phyloP scores from a whole-genome alignment of 2,888 invertebrate species.

The Heliconius aoede region DNA sequence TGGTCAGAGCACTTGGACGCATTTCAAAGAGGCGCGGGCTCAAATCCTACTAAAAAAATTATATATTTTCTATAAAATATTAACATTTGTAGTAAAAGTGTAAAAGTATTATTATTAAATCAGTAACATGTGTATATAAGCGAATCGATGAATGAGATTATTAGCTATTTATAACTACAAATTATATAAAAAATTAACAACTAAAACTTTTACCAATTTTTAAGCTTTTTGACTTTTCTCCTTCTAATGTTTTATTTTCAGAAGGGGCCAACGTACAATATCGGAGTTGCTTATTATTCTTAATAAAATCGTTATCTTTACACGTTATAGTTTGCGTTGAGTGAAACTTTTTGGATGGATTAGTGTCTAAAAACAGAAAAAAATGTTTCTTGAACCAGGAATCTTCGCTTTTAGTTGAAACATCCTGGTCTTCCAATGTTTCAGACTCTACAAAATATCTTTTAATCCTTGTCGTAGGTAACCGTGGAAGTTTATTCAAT shows the following conservation, averaged over 20 bases:
- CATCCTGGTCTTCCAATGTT: slow-evolving; percentile 63
- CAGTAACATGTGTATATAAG: background rate
- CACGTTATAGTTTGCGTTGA: slow-evolving; percentile 64
- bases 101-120: background rate
- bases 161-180: background rate
- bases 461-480: slow-evolving; percentile 52
- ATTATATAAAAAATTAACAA: background rate
- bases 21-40: no score
- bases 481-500: slow-evolving; percentile 65
- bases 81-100: no score
- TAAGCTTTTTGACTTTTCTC: background rate
- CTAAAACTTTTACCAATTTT: slow-evolving; percentile 1
- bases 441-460: slow-evolving; percentile 62
- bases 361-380: slow-evolving; percentile 64
- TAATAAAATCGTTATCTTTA: slow-evolving; percentile 49
- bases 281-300: background rate
- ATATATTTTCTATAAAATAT: no score
- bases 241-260: background rate
- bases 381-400: slow-evolving; percentile 75
- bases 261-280: background rate
- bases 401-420: slow-evolving; percentile 69
- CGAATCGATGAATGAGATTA: background rate
- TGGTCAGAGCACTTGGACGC: no score
- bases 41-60: no score
- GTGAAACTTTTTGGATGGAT: slow-evolving; percentile 65